Evolutionary conservation across 2,113 vertebrate species (phyloP).

Genomic region (Alces alces): DNA sequence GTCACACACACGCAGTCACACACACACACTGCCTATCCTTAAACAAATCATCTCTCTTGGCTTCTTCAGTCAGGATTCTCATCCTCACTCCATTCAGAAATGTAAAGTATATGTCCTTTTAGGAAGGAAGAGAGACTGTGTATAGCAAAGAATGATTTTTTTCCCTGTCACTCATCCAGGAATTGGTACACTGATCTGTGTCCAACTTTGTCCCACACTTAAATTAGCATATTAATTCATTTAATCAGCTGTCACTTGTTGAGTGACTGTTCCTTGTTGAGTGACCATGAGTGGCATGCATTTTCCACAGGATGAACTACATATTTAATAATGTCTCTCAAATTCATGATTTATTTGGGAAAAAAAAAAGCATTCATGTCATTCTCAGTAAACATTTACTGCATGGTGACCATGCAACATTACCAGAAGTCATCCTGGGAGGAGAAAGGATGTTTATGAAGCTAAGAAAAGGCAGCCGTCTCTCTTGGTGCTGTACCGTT

Average conservation of each 20-base stretch:
- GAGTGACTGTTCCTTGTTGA: not conserved
- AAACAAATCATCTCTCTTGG: not conserved
- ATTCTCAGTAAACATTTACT: not conserved
- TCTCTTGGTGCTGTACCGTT: not conserved
- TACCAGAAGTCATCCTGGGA: not conserved
- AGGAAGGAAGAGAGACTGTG: not conserved
- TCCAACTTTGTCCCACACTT: not conserved
- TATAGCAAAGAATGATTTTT: not conserved
- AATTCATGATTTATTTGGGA: not conserved
- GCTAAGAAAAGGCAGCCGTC: not conserved
- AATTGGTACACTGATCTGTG: not conserved
- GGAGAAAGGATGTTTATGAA: not conserved
- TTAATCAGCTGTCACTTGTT: slow-evolving; percentile 28
- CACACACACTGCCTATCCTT: not conserved
- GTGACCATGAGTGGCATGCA: not conserved
- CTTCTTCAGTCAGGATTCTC: not conserved
- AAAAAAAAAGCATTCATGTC: not conserved
- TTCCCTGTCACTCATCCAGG: not conserved
- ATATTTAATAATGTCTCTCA: slow-evolving; percentile 15
- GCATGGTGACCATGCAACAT: not conserved
- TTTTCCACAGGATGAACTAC: not conserved
- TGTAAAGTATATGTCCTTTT: not conserved
- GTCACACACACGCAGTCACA: not conserved
- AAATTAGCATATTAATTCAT: not conserved
- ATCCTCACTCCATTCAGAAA: not conserved